phyloP scores from a whole-genome alignment of 2,888 invertebrate genomes.

The Apamea monoglypha region DNA sequence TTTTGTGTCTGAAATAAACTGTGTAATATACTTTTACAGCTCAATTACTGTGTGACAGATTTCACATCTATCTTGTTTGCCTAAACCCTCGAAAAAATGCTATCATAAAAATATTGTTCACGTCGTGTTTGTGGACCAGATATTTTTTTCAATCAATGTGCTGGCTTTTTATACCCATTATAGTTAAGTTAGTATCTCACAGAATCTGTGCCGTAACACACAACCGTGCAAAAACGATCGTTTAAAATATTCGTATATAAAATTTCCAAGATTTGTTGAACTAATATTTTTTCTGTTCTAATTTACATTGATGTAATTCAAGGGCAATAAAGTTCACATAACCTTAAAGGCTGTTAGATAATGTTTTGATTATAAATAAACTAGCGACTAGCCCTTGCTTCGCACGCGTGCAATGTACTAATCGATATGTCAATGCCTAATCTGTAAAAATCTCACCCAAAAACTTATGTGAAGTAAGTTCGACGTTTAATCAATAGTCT shows the following conservation, averaged over 20 bases:
- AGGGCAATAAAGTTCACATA: neutral
- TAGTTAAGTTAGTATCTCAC: neutral
- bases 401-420: neutral
- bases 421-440: no score
- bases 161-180: neutral
- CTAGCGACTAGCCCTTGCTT: neutral
- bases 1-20: neutral
- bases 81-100: neutral
- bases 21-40: neutral
- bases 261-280: neutral
- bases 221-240: neutral
- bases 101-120: neutral
- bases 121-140: neutral
- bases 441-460: neutral
- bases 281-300: neutral
- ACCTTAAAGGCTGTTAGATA: neutral
- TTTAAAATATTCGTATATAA: neutral
- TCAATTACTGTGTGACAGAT: neutral
- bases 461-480: neutral
- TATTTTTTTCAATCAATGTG: neutral
- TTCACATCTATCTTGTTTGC: neutral
- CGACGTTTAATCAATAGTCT: neutral
- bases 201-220: constrained; percentile 12
- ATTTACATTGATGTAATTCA: neutral
- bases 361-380: neutral